Conservation (phyloP, 2,113 vertebrate species). For the Pollachius pollachius region DNA sequence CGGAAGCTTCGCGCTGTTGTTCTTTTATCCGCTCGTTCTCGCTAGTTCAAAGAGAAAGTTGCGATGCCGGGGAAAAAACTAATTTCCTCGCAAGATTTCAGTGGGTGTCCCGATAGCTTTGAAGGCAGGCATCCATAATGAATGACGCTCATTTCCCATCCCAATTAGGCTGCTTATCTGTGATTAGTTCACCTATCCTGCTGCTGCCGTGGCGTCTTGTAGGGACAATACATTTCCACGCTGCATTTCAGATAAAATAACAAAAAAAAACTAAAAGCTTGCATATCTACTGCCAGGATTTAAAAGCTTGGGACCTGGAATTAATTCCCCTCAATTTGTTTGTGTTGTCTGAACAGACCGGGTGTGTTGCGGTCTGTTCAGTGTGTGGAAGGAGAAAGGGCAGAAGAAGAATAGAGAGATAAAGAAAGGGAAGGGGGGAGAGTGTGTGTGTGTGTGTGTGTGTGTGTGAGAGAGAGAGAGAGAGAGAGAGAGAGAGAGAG, state of each 20-base stretch:
- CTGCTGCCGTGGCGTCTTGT: constrained; percentile 63
- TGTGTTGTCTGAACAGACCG: constrained; percentile 56
- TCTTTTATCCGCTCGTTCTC: too few relatives aligned
- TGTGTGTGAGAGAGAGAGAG: too few relatives aligned
- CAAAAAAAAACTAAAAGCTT: constrained; percentile 47
- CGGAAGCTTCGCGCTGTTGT: too few relatives aligned
- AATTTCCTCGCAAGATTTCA: constrained; percentile 57
- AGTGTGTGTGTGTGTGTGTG: too few relatives aligned
- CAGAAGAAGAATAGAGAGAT: constrained; percentile 10
- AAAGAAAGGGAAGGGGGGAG: constrained; percentile 11
- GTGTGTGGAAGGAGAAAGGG: constrained; percentile 10
- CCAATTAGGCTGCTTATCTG: constrained; percentile 76
- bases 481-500: constrained; percentile 5
- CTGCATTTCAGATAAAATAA: constrained; percentile 54
- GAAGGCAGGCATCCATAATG: constrained; percentile 69
- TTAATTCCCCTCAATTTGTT: constrained; percentile 63
- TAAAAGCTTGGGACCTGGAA: constrained; percentile 60
- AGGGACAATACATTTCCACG: constrained; percentile 39
- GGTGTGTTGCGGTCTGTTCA: background rate
- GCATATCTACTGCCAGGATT: constrained; percentile 62
- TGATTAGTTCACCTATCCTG: constrained; percentile 70
- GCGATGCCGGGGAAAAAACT: too few relatives aligned
- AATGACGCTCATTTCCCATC: constrained; percentile 68
- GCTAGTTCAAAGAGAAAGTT: too few relatives aligned
- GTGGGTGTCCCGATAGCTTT: constrained; percentile 58